These are phyloP conservation scores for Brachyptera risi DNA, from an alignment of 2,888 invertebrate species.

Conservation along the genomic window DNA sequence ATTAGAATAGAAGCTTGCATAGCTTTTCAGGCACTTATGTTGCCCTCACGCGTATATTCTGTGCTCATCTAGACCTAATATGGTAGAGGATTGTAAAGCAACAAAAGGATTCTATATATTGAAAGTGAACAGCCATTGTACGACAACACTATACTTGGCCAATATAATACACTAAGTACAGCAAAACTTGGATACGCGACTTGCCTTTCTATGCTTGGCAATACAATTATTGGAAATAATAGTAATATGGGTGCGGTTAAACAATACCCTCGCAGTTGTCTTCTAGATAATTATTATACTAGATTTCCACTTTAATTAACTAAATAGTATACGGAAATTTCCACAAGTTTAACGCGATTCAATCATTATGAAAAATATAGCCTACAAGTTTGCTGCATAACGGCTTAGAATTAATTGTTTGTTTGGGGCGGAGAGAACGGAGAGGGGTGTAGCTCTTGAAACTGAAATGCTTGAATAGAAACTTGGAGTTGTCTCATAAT, in stretches of 20 bases:
- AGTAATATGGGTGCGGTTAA: not conserved
- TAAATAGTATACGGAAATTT: constrained; percentile 15
- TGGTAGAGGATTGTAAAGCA: not conserved
- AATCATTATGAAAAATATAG: constrained; percentile 7
- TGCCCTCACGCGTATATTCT: not conserved
- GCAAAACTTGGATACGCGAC: not conserved
- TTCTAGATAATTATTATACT: not conserved
- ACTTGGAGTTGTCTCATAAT: constrained; percentile 24
- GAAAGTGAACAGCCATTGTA: constrained; percentile 5
- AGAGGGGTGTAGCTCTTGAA: too few relatives aligned
- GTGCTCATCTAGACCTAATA: not conserved
- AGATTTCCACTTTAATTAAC: constrained; percentile 4
- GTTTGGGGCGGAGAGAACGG: constrained; percentile 19
- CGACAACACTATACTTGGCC: not conserved
- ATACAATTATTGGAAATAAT: not conserved
- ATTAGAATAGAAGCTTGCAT: not conserved
- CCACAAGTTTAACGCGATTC: constrained; percentile 17
- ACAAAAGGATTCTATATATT: not conserved
- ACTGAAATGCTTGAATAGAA: constrained; percentile 18
- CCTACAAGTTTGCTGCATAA: not conserved
- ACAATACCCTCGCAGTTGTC: constrained; percentile 6
- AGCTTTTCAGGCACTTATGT: constrained; percentile 8
- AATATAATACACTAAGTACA: too few relatives aligned
- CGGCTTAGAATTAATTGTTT: constrained; percentile 22
- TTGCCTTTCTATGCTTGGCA: not conserved